Conservation (phyloP, 2,113 vertebrate genomes). For the Aplodontia rufa region DNA sequence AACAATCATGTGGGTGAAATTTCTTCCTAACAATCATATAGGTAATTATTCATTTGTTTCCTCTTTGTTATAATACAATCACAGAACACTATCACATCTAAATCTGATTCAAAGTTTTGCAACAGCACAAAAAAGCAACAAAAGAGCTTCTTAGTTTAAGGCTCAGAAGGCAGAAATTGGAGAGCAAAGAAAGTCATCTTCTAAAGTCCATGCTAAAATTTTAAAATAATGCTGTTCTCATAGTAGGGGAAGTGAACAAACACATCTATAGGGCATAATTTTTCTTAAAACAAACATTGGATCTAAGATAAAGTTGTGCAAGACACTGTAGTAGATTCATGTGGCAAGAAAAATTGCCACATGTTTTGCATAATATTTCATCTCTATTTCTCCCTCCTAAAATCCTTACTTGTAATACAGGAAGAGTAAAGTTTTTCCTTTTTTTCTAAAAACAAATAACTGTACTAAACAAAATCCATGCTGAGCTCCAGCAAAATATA, state of each 20-base stretch:
- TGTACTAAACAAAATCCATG: slow-evolving; percentile 12
- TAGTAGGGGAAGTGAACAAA: not conserved
- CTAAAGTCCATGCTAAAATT: not conserved
- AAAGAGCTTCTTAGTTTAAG: not conserved
- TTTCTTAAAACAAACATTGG: not conserved
- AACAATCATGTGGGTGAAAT: not conserved
- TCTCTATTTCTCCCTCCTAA: not conserved
- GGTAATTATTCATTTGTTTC: not conserved
- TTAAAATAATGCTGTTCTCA: not conserved
- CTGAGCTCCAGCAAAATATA: not conserved
- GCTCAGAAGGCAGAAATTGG: not conserved
- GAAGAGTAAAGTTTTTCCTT: not conserved
- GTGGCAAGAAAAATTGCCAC: not conserved
- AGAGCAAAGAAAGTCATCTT: not conserved
- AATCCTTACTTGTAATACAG: not conserved
- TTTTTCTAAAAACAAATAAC: not conserved
- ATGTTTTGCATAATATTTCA: not conserved
- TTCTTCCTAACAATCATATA: not conserved
- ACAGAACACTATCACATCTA: not conserved
- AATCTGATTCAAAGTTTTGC: not conserved
- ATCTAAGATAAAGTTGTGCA: not conserved
- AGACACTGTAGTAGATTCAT: not conserved
- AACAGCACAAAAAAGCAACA: not conserved
- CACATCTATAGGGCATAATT: not conserved
- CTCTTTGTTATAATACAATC: not conserved